Percentiles rank a stretch among this genome's conserved stretches.
Evolutionary conservation across 2,888 invertebrate genomes (phyloP).

Genomic region (Leptopilina myrica): DNA sequence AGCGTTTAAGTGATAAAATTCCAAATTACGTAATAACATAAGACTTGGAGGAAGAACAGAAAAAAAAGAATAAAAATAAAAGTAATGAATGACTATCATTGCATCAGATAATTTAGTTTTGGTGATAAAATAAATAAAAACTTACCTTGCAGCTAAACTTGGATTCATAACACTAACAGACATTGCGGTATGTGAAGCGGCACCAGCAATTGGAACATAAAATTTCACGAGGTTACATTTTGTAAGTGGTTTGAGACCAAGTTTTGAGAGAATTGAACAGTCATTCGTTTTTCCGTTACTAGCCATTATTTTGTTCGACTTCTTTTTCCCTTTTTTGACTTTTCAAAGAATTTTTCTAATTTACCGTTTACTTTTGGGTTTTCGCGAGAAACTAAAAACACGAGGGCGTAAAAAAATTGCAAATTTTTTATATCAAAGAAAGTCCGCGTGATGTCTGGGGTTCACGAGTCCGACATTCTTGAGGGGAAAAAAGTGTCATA

Average conservation of each 20-base stretch:
- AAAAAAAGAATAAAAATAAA: neutral
- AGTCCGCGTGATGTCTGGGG: neutral
- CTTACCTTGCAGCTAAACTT: conserved; percentile 84
- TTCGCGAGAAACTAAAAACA: neutral
- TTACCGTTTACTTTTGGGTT: too few species aligned
- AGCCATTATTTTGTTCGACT: conserved; percentile 38
- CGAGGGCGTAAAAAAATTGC: conserved; percentile 14
- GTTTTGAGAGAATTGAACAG: conserved; percentile 47
- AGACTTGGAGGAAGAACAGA: neutral
- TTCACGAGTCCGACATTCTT: neutral
- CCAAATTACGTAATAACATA: conserved; percentile 9
- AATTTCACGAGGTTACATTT: conserved; percentile 85
- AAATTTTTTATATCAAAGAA: conserved; percentile 2
- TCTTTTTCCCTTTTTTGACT: neutral
- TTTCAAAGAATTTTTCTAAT: neutral
- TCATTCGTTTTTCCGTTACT: conserved; percentile 40
- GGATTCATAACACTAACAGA: conserved; percentile 93
- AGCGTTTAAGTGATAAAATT: neutral
- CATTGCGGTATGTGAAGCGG: conserved; percentile 86
- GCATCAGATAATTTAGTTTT: neutral
- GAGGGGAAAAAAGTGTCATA: neutral
- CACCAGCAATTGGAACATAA: conserved; percentile 87
- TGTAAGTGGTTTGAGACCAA: conserved; percentile 80
- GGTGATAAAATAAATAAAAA: neutral
- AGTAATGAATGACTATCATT: neutral